Conservation (phyloP, 2,888 invertebrate species). For the Chromoteleia sp. region DNA sequence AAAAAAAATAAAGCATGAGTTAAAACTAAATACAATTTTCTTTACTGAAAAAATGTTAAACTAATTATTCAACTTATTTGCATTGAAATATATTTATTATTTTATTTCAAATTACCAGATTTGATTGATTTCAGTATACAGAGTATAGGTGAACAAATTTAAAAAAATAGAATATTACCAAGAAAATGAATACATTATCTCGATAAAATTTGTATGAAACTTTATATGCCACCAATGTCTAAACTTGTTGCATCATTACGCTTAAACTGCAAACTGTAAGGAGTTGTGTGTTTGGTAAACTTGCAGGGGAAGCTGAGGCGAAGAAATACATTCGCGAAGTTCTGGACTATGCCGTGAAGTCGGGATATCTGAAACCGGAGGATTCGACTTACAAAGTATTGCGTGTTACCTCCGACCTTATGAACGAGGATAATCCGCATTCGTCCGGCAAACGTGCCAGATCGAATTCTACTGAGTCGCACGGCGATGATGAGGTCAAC, state of each 20-base stretch:
- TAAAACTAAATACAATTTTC: too few relatives aligned
- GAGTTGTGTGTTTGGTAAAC: not conserved
- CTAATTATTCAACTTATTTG: too few relatives aligned
- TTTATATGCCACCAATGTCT: not conserved
- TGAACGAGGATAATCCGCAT: slow-evolving; percentile 8
- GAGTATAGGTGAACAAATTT: too few relatives aligned
- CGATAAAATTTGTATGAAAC: not conserved
- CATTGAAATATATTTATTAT: too few relatives aligned
- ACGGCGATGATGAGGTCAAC: slow-evolving; percentile 47
- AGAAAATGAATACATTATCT: too few relatives aligned
- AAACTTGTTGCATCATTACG: not conserved
- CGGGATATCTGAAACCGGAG: slow-evolving; percentile 75
- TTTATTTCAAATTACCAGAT: too few relatives aligned
- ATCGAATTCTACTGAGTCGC: slow-evolving; percentile 12
- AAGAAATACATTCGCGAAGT: slow-evolving; percentile 72
- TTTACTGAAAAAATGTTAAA: too few relatives aligned
- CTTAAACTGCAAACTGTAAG: not conserved
- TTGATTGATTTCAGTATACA: too few relatives aligned
- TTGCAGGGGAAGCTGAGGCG: not conserved
- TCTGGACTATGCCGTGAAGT: slow-evolving; percentile 75
- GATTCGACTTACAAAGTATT: slow-evolving; percentile 72
- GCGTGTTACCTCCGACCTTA: slow-evolving; percentile 75
- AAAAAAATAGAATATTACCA: too few relatives aligned
- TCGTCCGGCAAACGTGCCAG: slow-evolving; percentile 9
- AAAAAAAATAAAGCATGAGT: too few relatives aligned